Evolutionary conservation across 2,888 invertebrate genomes (phyloP).

Genomic region (Acleris laterana): DNA sequence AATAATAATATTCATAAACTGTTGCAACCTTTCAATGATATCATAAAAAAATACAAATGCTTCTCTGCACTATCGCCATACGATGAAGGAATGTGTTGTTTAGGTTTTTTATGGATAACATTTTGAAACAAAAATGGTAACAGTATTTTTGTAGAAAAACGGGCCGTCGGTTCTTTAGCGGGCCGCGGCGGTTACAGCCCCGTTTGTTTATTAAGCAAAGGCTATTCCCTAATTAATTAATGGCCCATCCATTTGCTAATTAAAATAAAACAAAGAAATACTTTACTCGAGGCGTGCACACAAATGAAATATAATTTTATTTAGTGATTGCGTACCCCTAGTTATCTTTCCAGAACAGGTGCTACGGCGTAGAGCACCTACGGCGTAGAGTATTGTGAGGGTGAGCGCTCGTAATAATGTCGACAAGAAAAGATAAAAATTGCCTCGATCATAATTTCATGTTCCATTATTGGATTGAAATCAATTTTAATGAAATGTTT

Average conservation of each 20-base stretch:
- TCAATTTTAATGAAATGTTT: no score
- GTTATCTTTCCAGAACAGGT: background rate
- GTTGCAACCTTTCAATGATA: no score
- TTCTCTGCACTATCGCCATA: no score
- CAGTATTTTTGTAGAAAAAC: background rate
- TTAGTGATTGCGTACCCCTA: background rate
- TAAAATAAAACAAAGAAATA: slow-evolving; percentile 49
- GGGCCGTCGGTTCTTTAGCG: background rate
- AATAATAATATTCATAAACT: no score
- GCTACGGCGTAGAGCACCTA: background rate
- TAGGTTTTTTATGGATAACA: background rate
- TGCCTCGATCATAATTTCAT: no score
- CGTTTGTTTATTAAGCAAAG: slow-evolving; percentile 22
- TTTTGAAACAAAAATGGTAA: background rate
- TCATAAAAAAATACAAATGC: no score
- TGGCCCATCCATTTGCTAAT: slow-evolving; percentile 59
- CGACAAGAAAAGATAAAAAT: no score
- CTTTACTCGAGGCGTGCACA: slow-evolving; percentile 15
- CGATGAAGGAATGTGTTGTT: no score
- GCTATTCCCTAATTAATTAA: slow-evolving; percentile 49
- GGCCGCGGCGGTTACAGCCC: slow-evolving; percentile 5
- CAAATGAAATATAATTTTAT: background rate
- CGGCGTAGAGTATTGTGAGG: slow-evolving; percentile 1
- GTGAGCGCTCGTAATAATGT: background rate
- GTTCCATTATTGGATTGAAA: no score